These are phyloP conservation scores for Pecten maximus DNA, from an alignment of 2,888 invertebrate genomes.

Conservation along the genomic window DNA sequence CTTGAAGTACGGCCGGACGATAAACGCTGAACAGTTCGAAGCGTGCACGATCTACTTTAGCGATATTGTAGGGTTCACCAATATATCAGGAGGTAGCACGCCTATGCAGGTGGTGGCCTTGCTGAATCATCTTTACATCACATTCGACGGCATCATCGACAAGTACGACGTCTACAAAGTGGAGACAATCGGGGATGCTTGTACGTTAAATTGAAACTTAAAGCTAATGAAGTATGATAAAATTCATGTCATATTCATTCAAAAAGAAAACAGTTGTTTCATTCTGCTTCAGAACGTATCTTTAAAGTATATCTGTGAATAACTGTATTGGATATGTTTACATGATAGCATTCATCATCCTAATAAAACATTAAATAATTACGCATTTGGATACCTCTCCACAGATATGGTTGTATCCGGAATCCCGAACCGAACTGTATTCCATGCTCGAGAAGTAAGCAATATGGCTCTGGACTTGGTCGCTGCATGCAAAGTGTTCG, in stretches of 20 bases:
- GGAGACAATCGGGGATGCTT: conserved; percentile 79
- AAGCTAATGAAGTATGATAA: too few species aligned
- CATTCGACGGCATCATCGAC: conserved; percentile 77
- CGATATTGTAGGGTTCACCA: conserved; percentile 78
- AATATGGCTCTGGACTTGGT: conserved; percentile 76
- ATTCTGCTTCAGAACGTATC: too few species aligned
- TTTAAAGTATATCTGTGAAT: too few species aligned
- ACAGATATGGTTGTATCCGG: conserved; percentile 80
- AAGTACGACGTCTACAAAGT: conserved; percentile 77
- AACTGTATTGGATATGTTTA: too few species aligned
- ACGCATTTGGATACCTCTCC: conserved; percentile 23
- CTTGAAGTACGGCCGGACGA: conserved; percentile 66
- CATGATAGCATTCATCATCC: too few species aligned
- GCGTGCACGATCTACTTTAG: conserved; percentile 78
- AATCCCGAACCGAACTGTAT: conserved; percentile 68
- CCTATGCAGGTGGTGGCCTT: conserved; percentile 74
- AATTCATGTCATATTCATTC: too few species aligned
- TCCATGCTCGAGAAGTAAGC: conserved; percentile 73
- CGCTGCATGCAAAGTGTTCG: conserved; percentile 65
- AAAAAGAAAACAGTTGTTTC: too few species aligned
- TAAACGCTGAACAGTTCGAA: conserved; percentile 71
- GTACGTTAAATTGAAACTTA: conserved; percentile 61
- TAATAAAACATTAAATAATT: too few species aligned
- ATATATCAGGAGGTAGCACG: conserved; percentile 71
- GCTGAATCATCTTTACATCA: conserved; percentile 77